Evolutionary conservation across 2,113 vertebrate species (phyloP).

Genomic region (Gopherus flavomarginatus): DNA sequence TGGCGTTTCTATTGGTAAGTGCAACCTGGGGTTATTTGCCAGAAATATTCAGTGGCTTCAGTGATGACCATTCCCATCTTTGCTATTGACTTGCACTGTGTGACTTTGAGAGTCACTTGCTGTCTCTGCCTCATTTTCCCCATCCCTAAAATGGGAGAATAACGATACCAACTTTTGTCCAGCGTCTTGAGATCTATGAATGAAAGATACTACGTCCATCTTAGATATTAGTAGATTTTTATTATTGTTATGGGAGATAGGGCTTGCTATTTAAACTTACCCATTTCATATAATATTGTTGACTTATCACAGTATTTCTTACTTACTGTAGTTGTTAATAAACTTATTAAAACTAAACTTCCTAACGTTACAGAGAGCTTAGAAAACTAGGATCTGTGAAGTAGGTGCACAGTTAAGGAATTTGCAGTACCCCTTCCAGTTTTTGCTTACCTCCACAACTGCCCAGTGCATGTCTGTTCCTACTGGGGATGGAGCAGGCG

Average conservation of each 20-base stretch:
- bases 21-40: neutral
- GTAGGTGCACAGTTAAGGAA: neutral
- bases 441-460: neutral
- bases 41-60: rapidly evolving
- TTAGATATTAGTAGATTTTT: neutral
- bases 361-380: neutral
- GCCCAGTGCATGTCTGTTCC: neutral
- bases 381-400: neutral
- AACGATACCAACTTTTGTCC: neutral
- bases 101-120: neutral
- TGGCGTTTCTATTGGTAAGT: slow-evolving; percentile 93
- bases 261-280: neutral
- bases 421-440: neutral
- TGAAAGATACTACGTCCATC: neutral
- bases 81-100: neutral
- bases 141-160: neutral
- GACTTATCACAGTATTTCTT: neutral
- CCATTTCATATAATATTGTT: neutral
- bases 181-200: neutral
- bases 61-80: neutral
- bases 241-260: neutral
- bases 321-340: neutral
- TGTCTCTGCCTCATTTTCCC: neutral
- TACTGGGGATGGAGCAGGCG: neutral
- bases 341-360: neutral